Conservation (phyloP, 23 tunicate species). For the Styela plicata region DNA sequence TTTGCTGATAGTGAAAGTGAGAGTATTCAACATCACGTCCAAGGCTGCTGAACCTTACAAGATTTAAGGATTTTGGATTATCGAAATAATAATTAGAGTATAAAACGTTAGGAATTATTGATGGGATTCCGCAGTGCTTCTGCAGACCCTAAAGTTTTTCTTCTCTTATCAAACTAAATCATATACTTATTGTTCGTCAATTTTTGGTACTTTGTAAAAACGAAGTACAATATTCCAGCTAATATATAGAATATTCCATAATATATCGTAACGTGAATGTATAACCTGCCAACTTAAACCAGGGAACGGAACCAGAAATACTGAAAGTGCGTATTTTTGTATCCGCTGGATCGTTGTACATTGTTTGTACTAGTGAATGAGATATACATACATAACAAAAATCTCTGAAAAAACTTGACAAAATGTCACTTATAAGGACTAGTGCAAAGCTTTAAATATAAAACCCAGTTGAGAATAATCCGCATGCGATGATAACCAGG, state of each 20-base stretch:
- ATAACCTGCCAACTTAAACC: constrained; percentile 9
- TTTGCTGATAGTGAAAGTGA: too few relatives aligned
- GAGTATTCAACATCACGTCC: too few relatives aligned
- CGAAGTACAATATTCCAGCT: not conserved
- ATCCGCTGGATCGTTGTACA: not conserved
- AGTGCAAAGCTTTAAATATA: not conserved
- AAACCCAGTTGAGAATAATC: not conserved
- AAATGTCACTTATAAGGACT: not conserved
- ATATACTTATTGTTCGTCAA: too few relatives aligned
- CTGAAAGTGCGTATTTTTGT: constrained; percentile 2
- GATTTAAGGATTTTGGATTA: too few relatives aligned
- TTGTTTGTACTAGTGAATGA: constrained; percentile 4
- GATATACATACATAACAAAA: constrained; percentile 11
- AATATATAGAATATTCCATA: not conserved
- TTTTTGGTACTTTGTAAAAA: too few relatives aligned
- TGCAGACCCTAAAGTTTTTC: too few relatives aligned
- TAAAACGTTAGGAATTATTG: too few relatives aligned
- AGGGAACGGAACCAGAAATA: constrained; percentile 5
- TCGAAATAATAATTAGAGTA: too few relatives aligned
- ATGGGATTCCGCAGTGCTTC: too few relatives aligned
- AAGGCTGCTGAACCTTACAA: too few relatives aligned
- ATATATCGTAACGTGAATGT: not conserved
- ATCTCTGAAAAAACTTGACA: too few relatives aligned
- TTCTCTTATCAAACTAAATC: too few relatives aligned
- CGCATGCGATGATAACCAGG: not conserved